A percentile compares a stretch with the other conserved stretches of the same genome.
These are phyloP conservation scores for Drosophila ficusphila DNA, from an alignment of 1,140 invertebrate genomes.

Conservation along the genomic window DNA sequence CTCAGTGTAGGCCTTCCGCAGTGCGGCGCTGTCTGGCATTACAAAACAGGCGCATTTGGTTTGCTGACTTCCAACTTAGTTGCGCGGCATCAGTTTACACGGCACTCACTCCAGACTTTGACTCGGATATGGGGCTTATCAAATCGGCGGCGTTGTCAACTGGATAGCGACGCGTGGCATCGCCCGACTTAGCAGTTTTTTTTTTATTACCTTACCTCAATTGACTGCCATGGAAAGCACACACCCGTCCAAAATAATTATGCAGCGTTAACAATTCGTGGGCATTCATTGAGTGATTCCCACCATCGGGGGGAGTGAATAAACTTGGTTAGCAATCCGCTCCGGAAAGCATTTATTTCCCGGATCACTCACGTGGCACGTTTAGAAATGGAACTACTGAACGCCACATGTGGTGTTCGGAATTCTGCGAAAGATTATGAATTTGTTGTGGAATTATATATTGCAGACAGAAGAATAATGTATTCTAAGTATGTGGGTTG, in stretches of 20 bases:
- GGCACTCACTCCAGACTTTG: constrained; percentile 11
- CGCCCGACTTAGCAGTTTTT: constrained; percentile 46
- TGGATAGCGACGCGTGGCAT: constrained; percentile 54
- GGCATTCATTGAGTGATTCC: constrained; percentile 37
- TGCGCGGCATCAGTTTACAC: constrained; percentile 28
- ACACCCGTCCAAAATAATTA: constrained; percentile 3
- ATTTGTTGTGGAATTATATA: constrained; percentile 8
- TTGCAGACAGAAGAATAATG: not conserved
- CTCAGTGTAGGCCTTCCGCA: constrained; percentile 18
- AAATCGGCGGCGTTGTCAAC: constrained; percentile 25
- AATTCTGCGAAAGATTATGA: constrained; percentile 28
- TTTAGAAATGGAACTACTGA: not conserved
- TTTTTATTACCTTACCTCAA: not conserved
- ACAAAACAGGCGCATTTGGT: constrained; percentile 26
- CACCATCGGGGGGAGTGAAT: constrained; percentile 18
- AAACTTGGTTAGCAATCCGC: not conserved
- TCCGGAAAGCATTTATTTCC: constrained; percentile 9
- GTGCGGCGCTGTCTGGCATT: constrained; percentile 29
- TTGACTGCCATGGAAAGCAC: constrained; percentile 13
- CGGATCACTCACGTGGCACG: constrained; percentile 26
- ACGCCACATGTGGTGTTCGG: constrained; percentile 32
- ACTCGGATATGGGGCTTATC: constrained; percentile 34
- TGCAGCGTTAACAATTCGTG: constrained; percentile 13
- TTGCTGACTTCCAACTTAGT: constrained; percentile 41
- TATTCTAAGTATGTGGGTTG: constrained; percentile 6